Conservation (phyloP, 37 sponge, comb jelly and placozoan species). For the Crambe crambe region DNA sequence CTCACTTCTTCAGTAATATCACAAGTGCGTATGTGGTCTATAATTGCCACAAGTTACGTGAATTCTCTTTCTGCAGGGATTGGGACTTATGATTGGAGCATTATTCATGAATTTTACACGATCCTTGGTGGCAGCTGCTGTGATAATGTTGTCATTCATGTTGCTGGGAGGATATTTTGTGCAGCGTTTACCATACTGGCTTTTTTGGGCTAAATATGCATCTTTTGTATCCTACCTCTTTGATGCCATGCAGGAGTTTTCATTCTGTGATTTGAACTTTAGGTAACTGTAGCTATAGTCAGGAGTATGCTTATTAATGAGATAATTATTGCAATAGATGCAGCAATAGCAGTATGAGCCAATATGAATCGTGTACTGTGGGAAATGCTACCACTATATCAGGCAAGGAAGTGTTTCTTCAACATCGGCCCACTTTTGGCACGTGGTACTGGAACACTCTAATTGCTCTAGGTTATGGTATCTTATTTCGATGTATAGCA, state of each 20-base stretch:
- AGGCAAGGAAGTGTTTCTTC: slow-evolving; percentile 8
- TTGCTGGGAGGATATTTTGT: slow-evolving; percentile 82
- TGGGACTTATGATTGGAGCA: slow-evolving; percentile 68
- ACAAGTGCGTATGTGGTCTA: slow-evolving; percentile 2
- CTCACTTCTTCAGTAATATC: slow-evolving; percentile 7
- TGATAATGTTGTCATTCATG: slow-evolving; percentile 63
- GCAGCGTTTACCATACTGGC: slow-evolving; percentile 54
- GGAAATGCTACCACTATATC: slow-evolving; percentile 7
- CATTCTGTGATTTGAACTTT: slow-evolving; percentile 17
- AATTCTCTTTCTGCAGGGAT: slow-evolving; percentile 13
- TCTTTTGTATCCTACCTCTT: slow-evolving; percentile 65
- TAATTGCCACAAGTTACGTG: neutral
- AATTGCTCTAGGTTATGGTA: neutral
- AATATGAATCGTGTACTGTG: neutral
- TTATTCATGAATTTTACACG: slow-evolving; percentile 21
- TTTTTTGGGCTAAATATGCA: slow-evolving; percentile 51
- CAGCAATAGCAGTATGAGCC: neutral
- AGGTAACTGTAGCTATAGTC: neutral
- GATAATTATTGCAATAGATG: neutral
- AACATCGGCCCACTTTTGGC: neutral
- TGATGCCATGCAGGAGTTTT: slow-evolving; percentile 41
- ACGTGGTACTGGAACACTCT: slow-evolving; percentile 23
- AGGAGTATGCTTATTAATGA: neutral
- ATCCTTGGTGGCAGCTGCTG: slow-evolving; percentile 24
- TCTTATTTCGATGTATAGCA: slow-evolving; percentile 24